These are phyloP conservation scores for Atta colombica DNA, from an alignment of 1,140 invertebrate genomes.

Conservation along the genomic window DNA sequence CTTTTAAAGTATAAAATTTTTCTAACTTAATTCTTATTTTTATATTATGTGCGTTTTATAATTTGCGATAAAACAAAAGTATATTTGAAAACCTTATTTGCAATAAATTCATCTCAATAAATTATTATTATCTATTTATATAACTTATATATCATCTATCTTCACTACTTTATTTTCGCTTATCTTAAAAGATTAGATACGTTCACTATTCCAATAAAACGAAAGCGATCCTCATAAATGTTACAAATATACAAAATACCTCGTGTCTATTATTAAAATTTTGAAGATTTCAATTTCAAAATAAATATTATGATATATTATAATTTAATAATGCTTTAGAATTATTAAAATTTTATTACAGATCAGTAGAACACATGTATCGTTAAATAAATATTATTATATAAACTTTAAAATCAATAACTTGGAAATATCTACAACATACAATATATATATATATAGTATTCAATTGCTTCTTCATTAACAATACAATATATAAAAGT, in stretches of 20 bases:
- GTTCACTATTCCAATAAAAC: background rate
- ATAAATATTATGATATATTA: background rate
- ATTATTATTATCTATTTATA: background rate
- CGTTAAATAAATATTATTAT: background rate
- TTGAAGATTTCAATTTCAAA: background rate
- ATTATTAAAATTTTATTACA: background rate
- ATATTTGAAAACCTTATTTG: background rate
- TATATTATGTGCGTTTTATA: background rate
- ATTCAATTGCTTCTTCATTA: background rate
- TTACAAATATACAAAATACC: background rate
- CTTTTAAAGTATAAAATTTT: background rate
- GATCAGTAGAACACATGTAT: background rate
- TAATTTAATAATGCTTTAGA: background rate
- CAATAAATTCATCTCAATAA: conserved; percentile 17
- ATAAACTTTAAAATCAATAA: conserved; percentile 6
- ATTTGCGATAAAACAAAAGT: background rate
- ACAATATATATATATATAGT: too few species aligned
- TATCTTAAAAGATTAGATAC: background rate
- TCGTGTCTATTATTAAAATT: background rate
- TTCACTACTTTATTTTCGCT: background rate
- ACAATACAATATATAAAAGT: background rate
- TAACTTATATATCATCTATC: background rate
- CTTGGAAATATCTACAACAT: background rate
- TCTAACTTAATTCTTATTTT: background rate
- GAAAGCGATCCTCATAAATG: background rate